Percentiles rank a stretch among this genome's conserved stretches.
Conservation (phyloP, 2,888 invertebrate genomes). For the Ophioninae sp. region DNA sequence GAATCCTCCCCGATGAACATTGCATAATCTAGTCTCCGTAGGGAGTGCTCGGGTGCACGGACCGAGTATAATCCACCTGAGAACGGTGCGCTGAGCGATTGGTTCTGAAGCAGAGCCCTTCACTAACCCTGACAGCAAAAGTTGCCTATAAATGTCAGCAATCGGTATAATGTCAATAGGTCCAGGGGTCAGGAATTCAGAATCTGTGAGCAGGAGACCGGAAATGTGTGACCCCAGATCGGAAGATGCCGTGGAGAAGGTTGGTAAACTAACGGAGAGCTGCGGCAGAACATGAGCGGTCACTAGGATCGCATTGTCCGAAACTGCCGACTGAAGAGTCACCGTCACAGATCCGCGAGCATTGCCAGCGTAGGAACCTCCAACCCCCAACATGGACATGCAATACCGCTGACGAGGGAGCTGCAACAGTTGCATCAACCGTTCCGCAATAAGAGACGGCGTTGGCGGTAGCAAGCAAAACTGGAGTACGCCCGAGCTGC, state of each 20-base stretch:
- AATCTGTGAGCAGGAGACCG: constrained; percentile 17
- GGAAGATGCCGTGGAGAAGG: no score
- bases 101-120: neutral
- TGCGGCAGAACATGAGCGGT: no score
- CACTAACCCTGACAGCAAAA: neutral
- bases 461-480: neutral
- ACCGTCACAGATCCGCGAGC: constrained; percentile 13
- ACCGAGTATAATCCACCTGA: neutral
- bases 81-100: neutral
- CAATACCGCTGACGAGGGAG: constrained; percentile 10
- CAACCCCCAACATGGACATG: constrained; percentile 37
- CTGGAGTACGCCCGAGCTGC: neutral
- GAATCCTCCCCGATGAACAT: neutral
- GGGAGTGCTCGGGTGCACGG: neutral
- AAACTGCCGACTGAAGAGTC: no score
- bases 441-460: constrained; percentile 47
- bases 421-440: constrained; percentile 12
- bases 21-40: neutral
- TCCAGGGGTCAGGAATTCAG: neutral
- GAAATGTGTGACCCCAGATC: constrained; percentile 44
- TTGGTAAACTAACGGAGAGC: neutral
- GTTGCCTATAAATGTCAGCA: neutral
- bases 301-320: no score
- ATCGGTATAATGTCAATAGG: neutral
- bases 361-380: constrained; percentile 20